Evolutionary conservation across 2,113 vertebrate genomes (phyloP), one percentile per base, ranked within the genome.

Genomic region (Sphyrna mokarran): DNA sequence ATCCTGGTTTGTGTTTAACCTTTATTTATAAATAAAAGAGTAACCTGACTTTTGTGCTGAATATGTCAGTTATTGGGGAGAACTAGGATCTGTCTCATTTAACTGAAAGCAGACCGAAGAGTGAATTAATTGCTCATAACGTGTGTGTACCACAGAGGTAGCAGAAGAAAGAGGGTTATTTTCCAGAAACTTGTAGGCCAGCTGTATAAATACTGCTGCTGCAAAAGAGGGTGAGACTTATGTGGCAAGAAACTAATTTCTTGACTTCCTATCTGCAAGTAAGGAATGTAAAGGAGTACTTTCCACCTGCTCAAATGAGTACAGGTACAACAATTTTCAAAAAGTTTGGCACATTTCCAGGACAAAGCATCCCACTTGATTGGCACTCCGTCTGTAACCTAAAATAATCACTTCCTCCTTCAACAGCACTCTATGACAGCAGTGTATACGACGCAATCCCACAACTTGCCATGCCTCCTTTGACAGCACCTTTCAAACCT

Each of bases 61-160:
- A 95, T 96, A 98, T 98, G 98, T 97, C 98, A 63, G 96, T 96
- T 96, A 97, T 97, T 63, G 96, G 96, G 58, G 97, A 97, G n/a
- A 14, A 66, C 18, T 61, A 37, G 95, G 96, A 97, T 58, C 97
- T 97, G 0, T 76, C 95, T 96, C 96, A 96, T 29, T 96, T 98
- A 86, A 97, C 98, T 1, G 98, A 97, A 96, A 96, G 96, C 29
- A 97, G 97, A 89, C 97, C 98, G 4, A 97, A 96, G 96, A 97
- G 96, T 0, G 97, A 97, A 76, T 96, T 98, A 86, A 96, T 98
- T 10, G 97, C 97, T 22, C 97, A 98, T 96, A 97, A 96, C 78
- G 97, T 98, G 11, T 96, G 96, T 43, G 95, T 98, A 96, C 97
- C 98, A 2, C 96, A 96, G 18, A 95, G 96, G 2, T 97, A 96